phyloP scores from a whole-genome alignment of 2,113 vertebrate genomes.

The Polypterus bichir region DNA sequence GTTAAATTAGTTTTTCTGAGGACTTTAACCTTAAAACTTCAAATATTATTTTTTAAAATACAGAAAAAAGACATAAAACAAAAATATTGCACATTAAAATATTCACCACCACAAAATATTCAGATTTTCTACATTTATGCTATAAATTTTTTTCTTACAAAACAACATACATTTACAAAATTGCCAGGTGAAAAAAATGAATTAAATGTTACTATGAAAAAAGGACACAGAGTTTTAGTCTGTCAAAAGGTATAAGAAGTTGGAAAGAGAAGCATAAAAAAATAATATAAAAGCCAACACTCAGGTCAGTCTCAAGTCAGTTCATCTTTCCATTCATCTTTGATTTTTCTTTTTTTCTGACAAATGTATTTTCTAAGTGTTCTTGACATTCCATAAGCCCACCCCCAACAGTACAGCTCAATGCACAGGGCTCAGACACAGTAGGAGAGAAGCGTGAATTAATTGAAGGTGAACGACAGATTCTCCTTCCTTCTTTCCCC shows the following conservation, averaged over 20 bases:
- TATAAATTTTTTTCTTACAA: too few relatives aligned
- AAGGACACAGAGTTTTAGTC: too few relatives aligned
- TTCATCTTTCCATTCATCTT: neutral
- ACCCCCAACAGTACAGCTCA: conserved; percentile 17
- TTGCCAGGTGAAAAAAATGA: too few relatives aligned
- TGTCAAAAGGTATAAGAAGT: neutral
- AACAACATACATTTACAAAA: too few relatives aligned
- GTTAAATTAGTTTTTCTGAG: too few relatives aligned
- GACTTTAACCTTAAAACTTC: too few relatives aligned
- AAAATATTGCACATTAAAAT: too few relatives aligned
- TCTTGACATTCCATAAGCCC: conserved; percentile 6
- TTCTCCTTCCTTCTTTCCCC: conserved; percentile 46
- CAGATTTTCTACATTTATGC: too few relatives aligned
- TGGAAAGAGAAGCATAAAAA: neutral
- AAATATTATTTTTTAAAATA: too few relatives aligned
- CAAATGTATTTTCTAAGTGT: conserved; percentile 12
- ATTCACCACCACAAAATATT: too few relatives aligned
- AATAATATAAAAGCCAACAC: neutral
- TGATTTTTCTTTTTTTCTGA: conserved; percentile 1
- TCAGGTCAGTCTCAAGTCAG: neutral
- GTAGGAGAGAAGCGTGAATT: conserved; percentile 42
- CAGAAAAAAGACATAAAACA: too few relatives aligned
- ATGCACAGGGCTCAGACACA: conserved; percentile 25
- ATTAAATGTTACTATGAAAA: too few relatives aligned
- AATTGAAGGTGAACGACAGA: conserved; percentile 61